Conservation (phyloP, 2,888 invertebrate species). For the Lamproptera curius region DNA sequence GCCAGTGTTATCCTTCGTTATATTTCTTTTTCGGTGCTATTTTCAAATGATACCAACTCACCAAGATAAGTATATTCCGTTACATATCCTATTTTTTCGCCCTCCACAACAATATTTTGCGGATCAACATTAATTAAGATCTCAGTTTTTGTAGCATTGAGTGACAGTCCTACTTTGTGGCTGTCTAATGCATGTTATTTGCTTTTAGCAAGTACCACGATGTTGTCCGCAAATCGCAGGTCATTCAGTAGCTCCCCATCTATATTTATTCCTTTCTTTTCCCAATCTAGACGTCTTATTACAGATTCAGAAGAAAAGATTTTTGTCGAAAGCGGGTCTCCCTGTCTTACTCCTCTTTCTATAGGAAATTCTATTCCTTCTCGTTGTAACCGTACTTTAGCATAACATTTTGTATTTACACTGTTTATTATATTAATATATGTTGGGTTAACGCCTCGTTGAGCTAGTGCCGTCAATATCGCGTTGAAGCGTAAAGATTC, state of each 20-base stretch:
- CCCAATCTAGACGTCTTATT: conserved; percentile 20
- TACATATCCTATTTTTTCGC: neutral
- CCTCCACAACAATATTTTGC: neutral
- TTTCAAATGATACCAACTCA: neutral
- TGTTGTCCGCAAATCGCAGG: conserved; percentile 17
- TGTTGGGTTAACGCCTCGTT: conserved; percentile 18
- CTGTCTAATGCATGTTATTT: neutral
- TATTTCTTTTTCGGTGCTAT: neutral
- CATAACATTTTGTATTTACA: conserved; percentile 15
- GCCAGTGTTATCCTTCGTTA: neutral
- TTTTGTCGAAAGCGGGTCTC: conserved; percentile 14
- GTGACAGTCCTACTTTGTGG: conserved; percentile 2
- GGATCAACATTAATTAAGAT: neutral
- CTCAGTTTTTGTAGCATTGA: conserved; percentile 1
- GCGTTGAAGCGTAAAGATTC: conserved; percentile 16
- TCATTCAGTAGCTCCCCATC: conserved; percentile 18
- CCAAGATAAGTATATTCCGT: neutral
- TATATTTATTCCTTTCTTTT: conserved; percentile 14
- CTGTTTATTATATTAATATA: conserved; percentile 12
- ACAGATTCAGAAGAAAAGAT: conserved; percentile 19
- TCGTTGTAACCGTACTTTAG: conserved; percentile 11
- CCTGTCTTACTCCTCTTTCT: neutral
- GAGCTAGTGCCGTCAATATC: conserved; percentile 18
- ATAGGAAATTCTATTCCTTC: conserved; percentile 14
- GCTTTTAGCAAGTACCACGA: conserved; percentile 4